Conservation (phyloP, 1,140 invertebrate species). For the Drosophila parabipectinata region DNA sequence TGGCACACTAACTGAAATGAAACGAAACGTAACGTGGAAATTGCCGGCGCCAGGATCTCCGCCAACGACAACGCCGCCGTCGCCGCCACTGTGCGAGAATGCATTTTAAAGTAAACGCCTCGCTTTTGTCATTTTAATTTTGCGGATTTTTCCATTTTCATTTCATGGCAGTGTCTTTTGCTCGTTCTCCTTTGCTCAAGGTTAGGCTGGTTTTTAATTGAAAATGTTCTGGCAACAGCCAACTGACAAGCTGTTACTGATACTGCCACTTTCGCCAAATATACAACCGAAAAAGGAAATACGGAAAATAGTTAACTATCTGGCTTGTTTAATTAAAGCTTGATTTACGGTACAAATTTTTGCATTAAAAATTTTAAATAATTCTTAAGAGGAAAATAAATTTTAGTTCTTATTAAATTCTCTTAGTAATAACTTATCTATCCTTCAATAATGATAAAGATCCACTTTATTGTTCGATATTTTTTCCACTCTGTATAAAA, state of each 20-base stretch:
- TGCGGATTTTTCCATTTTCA: slow-evolving; percentile 74
- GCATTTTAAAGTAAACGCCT: slow-evolving; percentile 78
- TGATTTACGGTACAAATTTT: neutral
- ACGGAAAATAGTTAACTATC: neutral
- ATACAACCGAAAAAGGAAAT: neutral
- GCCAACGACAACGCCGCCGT: neutral
- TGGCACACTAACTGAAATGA: slow-evolving; percentile 73
- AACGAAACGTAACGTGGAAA: slow-evolving; percentile 76
- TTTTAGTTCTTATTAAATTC: neutral
- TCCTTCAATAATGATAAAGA: neutral
- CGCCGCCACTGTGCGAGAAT: slow-evolving; percentile 45
- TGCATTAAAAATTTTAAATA: neutral
- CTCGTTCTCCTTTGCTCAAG: slow-evolving; percentile 40
- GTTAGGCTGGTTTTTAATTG: slow-evolving; percentile 77
- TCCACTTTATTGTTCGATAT: neutral
- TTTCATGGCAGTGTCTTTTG: slow-evolving; percentile 41
- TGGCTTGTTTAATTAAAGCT: neutral
- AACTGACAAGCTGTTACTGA: slow-evolving; percentile 50
- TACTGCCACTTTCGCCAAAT: slow-evolving; percentile 29
- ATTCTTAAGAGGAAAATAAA: too few relatives aligned
- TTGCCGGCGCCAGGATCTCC: slow-evolving; percentile 36
- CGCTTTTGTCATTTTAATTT: slow-evolving; percentile 82
- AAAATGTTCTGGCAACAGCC: slow-evolving; percentile 67
- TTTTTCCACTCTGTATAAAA: neutral
- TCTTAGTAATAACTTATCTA: neutral